Evolutionary conservation across 1,140 invertebrate species (phyloP), one percentile per base, ranked within the genome.

Genomic region (Leptoteleia sp.): DNA sequence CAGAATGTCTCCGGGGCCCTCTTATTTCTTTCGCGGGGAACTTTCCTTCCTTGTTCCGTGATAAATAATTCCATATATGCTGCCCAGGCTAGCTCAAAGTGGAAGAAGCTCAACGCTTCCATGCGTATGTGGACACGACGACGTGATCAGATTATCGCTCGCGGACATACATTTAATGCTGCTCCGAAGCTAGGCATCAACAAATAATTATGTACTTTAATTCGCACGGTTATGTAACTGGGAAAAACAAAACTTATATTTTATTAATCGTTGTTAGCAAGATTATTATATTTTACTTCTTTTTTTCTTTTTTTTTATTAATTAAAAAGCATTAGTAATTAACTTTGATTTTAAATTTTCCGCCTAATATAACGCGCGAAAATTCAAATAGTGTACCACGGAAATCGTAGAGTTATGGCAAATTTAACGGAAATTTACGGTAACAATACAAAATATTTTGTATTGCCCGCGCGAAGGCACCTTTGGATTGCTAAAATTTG

Each of bases 21-120:
- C 72, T 62, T 76, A 76, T 54, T 73, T 76, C 52, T 61, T 70
- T 57, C 27, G 54, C 70, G n/a, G 43, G 11, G 42, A 59, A 81
- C 76, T 76, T 81, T 79, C 64, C 76, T 79, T 76, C 72, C 76
- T 79, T 65, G 48, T 81, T 79, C 71, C 71, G 40, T 48, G 80
- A 73, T 76, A 73, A 81, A 79, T 81, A 79, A 79, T 79, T 81
- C 45, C 37, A 79, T 62, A 54, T 73, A 68, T n/a, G n/a, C n/a
- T n/a, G n/a, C 31, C 25, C 54, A 72, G 38, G 33, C 16, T 61
- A 55, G 48, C 57, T 70, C 37, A 47, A 52, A 22, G 45, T 76
- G 33, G 48, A 62, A 62, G 38, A 54, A 45, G 33, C 42, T 47
- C 65, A 57, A 37, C 59, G 65, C 75, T 65, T 71, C 75, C 59